Base-by-base conservation (phyloP, 2,797 vertebrate species). In the Meriones psammophilus region DNA sequence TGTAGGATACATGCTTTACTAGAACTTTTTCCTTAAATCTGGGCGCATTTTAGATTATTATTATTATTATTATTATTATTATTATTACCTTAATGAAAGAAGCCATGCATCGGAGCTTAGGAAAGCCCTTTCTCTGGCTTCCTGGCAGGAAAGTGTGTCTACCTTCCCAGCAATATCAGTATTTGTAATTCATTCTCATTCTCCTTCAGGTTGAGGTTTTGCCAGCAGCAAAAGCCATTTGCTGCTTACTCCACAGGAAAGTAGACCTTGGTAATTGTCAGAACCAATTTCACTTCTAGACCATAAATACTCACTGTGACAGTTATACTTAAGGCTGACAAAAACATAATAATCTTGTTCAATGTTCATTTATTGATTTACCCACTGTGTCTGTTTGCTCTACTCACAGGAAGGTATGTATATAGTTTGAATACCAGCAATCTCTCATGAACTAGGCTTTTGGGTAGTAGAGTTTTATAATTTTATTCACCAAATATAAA, bases 301-400 rank as follows among this genome's bases (percentile, higher is more conserved):
- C 39, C 58, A 62, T 91, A 88, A 88, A 73, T 68, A 79, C 56
- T 93, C 20, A 90, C 18, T 30, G 5, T 92, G 22, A 42, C 33
- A 68, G 46, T 96, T 66, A 76, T 17, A 60, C 85, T 88, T 73
- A 36, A 88, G 18, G 89, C 68, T 36, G 54, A 73, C 66, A 54
- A 94, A 94, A 76, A 96, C 84, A 54, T 88, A 64, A 54, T 84
- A 60, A 89, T 95, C 93, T 86, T 78, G 26, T 71, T 95, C 68
- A 88, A n/a, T 10, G 33, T 33, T 66, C n/a, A 64, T 68, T 93
- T 90, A 88, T 73, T 96, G 93, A 92, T 73, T 95, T 91, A 20
- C 28, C 33, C 58, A 46, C 18, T 30, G 5, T 78, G 12, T 88
- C 18, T 97, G 18, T 79, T 8, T 83, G 85, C 92, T 94, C 24